A percentile compares a stretch with the other conserved stretches of the same genome.
Conservation (phyloP, 2,888 invertebrate genomes). For the Vesta saturnalis region DNA sequence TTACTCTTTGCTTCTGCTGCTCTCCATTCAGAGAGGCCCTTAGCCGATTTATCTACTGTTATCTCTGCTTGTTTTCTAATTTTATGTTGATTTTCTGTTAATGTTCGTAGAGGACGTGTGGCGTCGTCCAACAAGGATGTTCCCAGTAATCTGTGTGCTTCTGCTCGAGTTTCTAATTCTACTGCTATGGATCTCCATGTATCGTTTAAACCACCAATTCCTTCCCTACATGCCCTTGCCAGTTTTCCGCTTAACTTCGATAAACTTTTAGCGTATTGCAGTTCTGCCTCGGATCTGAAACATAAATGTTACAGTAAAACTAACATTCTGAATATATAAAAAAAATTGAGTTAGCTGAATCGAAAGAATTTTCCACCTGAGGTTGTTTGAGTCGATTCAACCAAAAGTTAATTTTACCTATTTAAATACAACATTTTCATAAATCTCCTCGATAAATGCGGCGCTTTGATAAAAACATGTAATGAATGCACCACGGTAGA, state of each 20-base stretch:
- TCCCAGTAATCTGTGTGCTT: constrained; percentile 78
- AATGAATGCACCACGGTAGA: too few species aligned
- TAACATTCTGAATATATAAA: too few species aligned
- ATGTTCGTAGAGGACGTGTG: constrained; percentile 84
- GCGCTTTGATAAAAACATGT: too few species aligned
- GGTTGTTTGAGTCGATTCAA: too few species aligned
- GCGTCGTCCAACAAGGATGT: constrained; percentile 83
- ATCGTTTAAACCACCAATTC: constrained; percentile 82
- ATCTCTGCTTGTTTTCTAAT: constrained; percentile 78
- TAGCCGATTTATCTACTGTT: constrained; percentile 86
- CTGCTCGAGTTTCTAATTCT: constrained; percentile 93
- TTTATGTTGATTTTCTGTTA: constrained; percentile 77
- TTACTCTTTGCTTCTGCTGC: constrained; percentile 89
- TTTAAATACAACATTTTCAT: too few species aligned
- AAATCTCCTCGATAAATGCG: too few species aligned
- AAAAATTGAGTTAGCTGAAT: too few species aligned
- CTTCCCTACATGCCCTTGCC: constrained; percentile 82
- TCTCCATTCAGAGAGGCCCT: constrained; percentile 85
- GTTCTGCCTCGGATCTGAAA: constrained; percentile 87
- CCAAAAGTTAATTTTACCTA: too few species aligned
- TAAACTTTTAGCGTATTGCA: constrained; percentile 89
- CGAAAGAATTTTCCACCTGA: too few species aligned
- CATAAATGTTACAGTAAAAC: not conserved
- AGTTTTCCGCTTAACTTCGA: constrained; percentile 88
- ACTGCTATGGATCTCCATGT: constrained; percentile 91